Conservation (phyloP, 2,113 vertebrate genomes). For the Pygathrix nemaeus region DNA sequence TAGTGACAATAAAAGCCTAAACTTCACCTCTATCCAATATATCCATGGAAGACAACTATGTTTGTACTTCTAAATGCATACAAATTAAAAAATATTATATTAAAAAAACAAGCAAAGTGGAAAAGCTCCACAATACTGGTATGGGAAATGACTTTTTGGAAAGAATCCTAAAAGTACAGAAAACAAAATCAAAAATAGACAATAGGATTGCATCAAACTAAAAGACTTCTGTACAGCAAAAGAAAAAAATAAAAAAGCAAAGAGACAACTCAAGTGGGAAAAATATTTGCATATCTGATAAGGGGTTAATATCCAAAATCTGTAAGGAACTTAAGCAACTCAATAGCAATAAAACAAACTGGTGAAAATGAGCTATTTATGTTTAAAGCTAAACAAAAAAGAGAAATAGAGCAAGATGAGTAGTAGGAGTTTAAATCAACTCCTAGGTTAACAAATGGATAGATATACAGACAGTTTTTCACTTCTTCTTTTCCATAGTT, state of each 20-base stretch:
- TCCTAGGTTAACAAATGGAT: not conserved
- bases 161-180: not conserved
- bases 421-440: not conserved
- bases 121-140: not conserved
- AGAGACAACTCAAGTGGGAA: not conserved
- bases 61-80: too few relatives aligned
- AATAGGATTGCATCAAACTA: not conserved
- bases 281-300: not conserved
- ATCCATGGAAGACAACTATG: too few relatives aligned
- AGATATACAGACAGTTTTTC: not conserved
- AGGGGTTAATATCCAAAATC: not conserved
- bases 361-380: not conserved
- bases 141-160: not conserved
- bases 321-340: not conserved
- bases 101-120: not conserved
- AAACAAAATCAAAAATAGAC: not conserved
- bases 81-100: too few relatives aligned
- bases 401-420: not conserved
- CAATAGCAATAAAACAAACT: not conserved
- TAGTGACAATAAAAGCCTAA: too few relatives aligned
- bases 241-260: not conserved
- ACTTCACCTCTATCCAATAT: too few relatives aligned
- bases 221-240: not conserved
- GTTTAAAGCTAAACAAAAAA: not conserved
- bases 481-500: constrained; percentile 9